Evolutionary conservation across 2,888 invertebrate genomes (phyloP), one percentile per base, ranked within the genome.

Genomic region (Cryptocheilus praepositus): DNA sequence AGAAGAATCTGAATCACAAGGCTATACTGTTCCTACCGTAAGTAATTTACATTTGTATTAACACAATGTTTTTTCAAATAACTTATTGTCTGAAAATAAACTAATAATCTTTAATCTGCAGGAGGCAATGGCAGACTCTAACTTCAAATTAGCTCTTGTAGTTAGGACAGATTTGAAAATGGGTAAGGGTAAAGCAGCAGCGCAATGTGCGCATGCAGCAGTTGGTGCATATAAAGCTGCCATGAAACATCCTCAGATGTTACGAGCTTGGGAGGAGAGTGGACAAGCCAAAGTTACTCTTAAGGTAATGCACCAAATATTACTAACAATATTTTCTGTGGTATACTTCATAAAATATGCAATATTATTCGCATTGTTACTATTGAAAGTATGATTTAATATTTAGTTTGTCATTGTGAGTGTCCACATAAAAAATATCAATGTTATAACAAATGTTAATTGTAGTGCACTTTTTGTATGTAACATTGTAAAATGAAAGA

Each of bases 181-280:
- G 98, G 94, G 96, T 15, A 97, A 97, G 90, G 96, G 98, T 0
- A 98, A 98, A 90, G 94, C 96, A 49, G 98, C 96, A 3, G 95
- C 98, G 0, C 98, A 98, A 88, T 97, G 97, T 89, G 93, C 95
- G n/a, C 98, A 98, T 87, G 98, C 96, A n/a, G 95, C 97, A 0
- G 95, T 98, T 0, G 94, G 94, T 15, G 95, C 95, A 0, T 96
- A 95, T 82, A 94, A 95, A 74, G 92, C 93, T 80, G 93, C 94
- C 0, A 89, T 90, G 53, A 91, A 90, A 64, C 92, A 93, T 76
- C 93, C 94, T 0, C 91, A 92, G 58, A 89, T 93, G 2, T 84
- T 94, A 44, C 89, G 89, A 74, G 85, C 89, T 19, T 94, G 94
- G 94, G 93, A 93, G 82, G 88, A 90, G 60, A 90, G 91, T 71